Base-by-base conservation (phyloP, 2,797 vertebrate genomes). In the Hoplostethus mediterraneus region DNA sequence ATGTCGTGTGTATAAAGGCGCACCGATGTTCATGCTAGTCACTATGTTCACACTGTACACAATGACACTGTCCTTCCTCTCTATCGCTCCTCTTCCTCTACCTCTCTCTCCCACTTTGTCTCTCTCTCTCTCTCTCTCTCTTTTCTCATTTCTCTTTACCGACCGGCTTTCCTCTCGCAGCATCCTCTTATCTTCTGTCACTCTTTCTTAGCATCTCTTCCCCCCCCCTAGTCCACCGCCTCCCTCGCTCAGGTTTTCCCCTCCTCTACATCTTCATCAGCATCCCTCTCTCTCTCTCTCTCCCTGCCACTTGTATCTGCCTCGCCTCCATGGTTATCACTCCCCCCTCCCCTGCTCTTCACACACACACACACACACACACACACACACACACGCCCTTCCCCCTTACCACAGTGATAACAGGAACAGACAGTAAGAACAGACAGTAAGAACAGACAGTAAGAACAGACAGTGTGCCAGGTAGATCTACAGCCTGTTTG, bases 291-390 rank as follows among this genome's bases (percentile, higher is more conserved):
- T 21, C 21, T 21, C 21, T 62, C 33, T 21, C 21, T 21, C 21
- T 62, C 33, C 45, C 80, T 69, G 64, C 56, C 74, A 71, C 63
- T 58, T 40, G 21, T 59, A 58, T 79, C 63, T 77, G 67, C 74
- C 79, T 87, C 76, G 84, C 82, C 76, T 87, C 55, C 63, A 52
- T 64, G 77, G 56, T 80, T 81, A 67, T 79, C 88, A 73, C 76
- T n/a, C 87, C 84, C 67, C 49, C 49, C 68, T 25, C 42, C 66
- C 57, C 21, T 21, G 21, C 21, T 21, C 21, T 58, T 47, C 64
- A 53, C 66, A 77, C 67, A 71, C 33, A 64, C 1, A 2, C 61
- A 31, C 44, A 70, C 60, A 54, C 33, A 36, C 33, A 17, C 56
- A 16, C 36, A 11, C 56, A 36, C 2, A 0, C 53, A 7, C 28